A percentile compares a stretch with the other conserved stretches of the same genome.
Evolutionary conservation across 2,797 vertebrate species (phyloP).

Genomic region (Gambusia yucatana): DNA sequence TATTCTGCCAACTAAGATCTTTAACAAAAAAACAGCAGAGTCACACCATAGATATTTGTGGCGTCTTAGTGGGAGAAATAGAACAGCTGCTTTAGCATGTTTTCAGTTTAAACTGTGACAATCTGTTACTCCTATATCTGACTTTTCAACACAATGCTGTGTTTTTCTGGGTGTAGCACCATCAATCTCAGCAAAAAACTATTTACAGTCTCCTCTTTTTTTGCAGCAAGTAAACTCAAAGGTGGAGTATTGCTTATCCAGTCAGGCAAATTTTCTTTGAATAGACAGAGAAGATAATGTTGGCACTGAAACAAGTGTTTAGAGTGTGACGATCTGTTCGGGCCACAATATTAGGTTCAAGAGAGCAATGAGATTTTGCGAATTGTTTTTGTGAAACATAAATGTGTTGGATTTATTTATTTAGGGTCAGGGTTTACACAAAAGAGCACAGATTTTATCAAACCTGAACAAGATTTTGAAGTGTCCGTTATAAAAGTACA

Average conservation of each 20-base stretch:
- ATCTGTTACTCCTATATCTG: constrained; percentile 9
- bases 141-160: neutral
- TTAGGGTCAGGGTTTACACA: neutral
- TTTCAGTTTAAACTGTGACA: constrained; percentile 12
- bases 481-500: neutral
- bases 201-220: neutral
- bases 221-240: constrained; percentile 7
- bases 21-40: constrained; percentile 33
- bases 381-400: neutral
- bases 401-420: neutral
- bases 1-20: constrained; percentile 52
- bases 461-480: neutral
- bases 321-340: neutral
- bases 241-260: neutral
- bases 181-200: constrained; percentile 2
- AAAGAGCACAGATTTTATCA: neutral
- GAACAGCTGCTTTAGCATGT: constrained; percentile 17
- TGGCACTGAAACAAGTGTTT: neutral
- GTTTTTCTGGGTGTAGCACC: neutral
- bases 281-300: neutral
- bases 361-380: neutral
- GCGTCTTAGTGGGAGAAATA: constrained; percentile 6
- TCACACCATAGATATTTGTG: constrained; percentile 11
- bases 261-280: neutral
- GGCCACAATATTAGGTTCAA: neutral